A percentile compares a stretch with the other conserved stretches of the same genome.
Evolutionary conservation across 2,113 vertebrate species (phyloP).

Genomic region (Paramisgurnus dabryanus): DNA sequence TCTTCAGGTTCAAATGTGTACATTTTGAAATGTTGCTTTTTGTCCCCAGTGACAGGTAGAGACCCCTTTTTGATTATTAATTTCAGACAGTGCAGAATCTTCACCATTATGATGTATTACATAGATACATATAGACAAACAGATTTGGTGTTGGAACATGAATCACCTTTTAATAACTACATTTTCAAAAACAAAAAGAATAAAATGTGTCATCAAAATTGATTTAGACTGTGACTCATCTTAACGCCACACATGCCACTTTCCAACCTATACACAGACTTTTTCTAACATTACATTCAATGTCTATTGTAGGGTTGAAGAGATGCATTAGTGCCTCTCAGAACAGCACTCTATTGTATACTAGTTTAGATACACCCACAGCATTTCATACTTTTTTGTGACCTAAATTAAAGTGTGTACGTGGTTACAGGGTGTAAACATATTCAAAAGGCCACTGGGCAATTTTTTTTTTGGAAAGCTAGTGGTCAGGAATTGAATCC

Average conservation of each 20-base stretch:
- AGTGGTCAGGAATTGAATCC: constrained; percentile 18
- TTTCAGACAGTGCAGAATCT: too few relatives aligned
- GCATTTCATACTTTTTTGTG: constrained; percentile 25
- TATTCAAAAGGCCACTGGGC: constrained; percentile 20
- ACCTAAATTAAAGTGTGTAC: constrained; percentile 21
- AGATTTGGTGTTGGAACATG: neutral
- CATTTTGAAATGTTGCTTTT: too few relatives aligned
- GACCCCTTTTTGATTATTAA: too few relatives aligned
- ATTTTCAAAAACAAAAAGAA: neutral
- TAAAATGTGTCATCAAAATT: neutral
- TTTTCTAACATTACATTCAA: too few relatives aligned
- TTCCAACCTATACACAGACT: neutral
- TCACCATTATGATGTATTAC: too few relatives aligned
- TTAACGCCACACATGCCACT: neutral
- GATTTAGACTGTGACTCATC: neutral
- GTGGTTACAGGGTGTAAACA: constrained; percentile 40
- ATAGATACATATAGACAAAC: neutral
- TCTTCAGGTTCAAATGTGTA: too few relatives aligned
- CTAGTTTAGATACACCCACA: constrained; percentile 27
- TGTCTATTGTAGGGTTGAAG: constrained; percentile 16
- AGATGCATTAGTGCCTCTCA: constrained; percentile 20
- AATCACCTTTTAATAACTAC: neutral
- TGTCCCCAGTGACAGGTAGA: too few relatives aligned
- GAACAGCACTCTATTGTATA: constrained; percentile 31
- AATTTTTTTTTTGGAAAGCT: neutral